A percentile compares a stretch with the other conserved stretches of the same genome.
phyloP scores from a whole-genome alignment of 1,140 invertebrate species.

The Scaptomyza hsui region DNA sequence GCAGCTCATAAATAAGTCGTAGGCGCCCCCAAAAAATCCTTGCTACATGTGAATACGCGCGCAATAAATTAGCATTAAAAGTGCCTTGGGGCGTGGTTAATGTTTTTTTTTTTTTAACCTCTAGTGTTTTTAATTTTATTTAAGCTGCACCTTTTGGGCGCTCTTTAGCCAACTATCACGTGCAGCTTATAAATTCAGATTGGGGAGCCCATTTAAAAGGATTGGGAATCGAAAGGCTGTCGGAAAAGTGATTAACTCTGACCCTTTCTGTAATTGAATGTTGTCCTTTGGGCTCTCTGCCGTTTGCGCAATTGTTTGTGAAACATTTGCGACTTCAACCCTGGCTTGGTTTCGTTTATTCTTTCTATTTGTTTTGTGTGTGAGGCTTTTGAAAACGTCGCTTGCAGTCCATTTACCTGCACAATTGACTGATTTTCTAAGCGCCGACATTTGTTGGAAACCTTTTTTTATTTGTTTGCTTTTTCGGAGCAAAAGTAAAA shows the following conservation, averaged over 20 bases:
- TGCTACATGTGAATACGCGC: conserved; percentile 53
- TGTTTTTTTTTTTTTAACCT: conserved; percentile 27
- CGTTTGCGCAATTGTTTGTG: conserved; percentile 73
- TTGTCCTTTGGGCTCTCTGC: conserved; percentile 18
- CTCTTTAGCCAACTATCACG: conserved; percentile 65
- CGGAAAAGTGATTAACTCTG: conserved; percentile 82
- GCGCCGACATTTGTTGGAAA: conserved; percentile 37
- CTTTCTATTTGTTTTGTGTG: conserved; percentile 41
- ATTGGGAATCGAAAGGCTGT: conserved; percentile 61
- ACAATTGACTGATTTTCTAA: conserved; percentile 83
- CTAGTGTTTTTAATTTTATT: neutral
- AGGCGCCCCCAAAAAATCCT: conserved; percentile 7
- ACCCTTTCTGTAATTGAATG: conserved; percentile 52
- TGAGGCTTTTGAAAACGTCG: conserved; percentile 59
- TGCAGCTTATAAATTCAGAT: conserved; percentile 76
- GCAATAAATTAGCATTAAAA: conserved; percentile 80
- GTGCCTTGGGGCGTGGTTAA: conserved; percentile 61
- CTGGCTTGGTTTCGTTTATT: conserved; percentile 5
- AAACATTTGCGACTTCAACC: conserved; percentile 53
- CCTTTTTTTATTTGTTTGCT: conserved; percentile 39
- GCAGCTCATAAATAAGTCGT: conserved; percentile 74
- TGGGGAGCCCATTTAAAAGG: conserved; percentile 72
- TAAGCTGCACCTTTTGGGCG: conserved; percentile 31
- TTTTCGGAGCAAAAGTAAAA: conserved; percentile 15
- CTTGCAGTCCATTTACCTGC: conserved; percentile 84